Evolutionary conservation across 2,888 invertebrate species (phyloP).

Genomic region (Torymus texanus): DNA sequence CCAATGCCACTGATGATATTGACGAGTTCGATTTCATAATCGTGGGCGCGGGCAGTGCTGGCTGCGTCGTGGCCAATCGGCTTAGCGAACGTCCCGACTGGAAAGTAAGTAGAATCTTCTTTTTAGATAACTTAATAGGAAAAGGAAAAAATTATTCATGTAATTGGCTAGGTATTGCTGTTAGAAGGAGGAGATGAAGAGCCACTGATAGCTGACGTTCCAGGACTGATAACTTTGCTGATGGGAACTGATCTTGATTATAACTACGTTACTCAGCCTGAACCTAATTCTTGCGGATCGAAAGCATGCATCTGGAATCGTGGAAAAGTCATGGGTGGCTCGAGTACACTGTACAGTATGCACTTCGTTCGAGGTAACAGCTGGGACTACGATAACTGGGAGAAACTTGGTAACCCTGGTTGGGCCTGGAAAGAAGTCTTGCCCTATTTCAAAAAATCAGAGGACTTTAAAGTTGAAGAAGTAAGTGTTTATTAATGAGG

Average conservation of each 20-base stretch:
- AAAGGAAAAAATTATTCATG: no score
- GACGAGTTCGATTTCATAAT: constrained; percentile 33
- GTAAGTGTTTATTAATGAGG: constrained; percentile 55
- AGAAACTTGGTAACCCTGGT: constrained; percentile 63
- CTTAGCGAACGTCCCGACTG: constrained; percentile 11
- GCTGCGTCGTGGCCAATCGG: constrained; percentile 41
- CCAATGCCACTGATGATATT: not conserved
- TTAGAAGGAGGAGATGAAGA: constrained; percentile 82
- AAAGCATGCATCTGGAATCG: constrained; percentile 83
- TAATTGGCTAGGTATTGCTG: constrained; percentile 76
- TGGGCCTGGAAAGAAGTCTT: constrained; percentile 77
- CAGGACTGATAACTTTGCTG: constrained; percentile 78
- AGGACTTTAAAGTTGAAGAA: constrained; percentile 58
- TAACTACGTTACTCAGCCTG: constrained; percentile 20
- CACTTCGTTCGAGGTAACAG: constrained; percentile 39
- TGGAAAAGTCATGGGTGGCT: constrained; percentile 51
- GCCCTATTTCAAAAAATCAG: constrained; percentile 62
- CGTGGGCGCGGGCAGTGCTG: constrained; percentile 34
- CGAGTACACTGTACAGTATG: constrained; percentile 39
- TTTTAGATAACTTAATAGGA: no score
- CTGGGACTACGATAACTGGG: constrained; percentile 48
- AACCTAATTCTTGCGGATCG: constrained; percentile 13
- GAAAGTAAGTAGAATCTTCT: constrained; percentile 25
- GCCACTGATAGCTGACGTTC: constrained; percentile 80
- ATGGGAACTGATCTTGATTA: constrained; percentile 1